Percentiles rank a stretch among this genome's conserved stretches.
Evolutionary conservation across 2,113 vertebrate species (phyloP).

Genomic region (Isichthys henryi): DNA sequence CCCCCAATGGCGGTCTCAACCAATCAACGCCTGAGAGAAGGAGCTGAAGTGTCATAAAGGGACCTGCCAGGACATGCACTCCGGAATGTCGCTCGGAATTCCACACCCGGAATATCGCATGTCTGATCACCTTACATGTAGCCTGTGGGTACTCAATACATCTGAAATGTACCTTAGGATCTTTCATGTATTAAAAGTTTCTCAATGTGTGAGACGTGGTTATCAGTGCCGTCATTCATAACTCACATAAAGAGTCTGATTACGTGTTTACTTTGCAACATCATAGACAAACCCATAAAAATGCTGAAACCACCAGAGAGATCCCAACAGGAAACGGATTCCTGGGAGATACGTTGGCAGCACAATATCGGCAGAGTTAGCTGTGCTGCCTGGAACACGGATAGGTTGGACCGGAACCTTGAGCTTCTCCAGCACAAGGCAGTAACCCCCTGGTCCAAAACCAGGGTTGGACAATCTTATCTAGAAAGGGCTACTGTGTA

Average conservation of each 20-base stretch:
- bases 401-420: background rate
- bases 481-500: too few species aligned
- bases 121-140: background rate
- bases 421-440: background rate
- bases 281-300: background rate
- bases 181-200: background rate
- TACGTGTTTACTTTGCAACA: background rate
- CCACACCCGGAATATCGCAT: background rate
- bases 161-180: background rate
- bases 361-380: background rate
- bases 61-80: conserved; percentile 9
- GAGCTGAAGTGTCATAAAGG: conserved; percentile 7
- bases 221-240: background rate
- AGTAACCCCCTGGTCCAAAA: background rate
- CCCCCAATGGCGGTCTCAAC: too few species aligned
- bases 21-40: conserved; percentile 1
- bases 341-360: background rate
- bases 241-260: background rate
- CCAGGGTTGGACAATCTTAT: too few species aligned
- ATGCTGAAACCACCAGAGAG: background rate
- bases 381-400: background rate
- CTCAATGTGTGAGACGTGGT: background rate
- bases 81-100: conserved; percentile 2
- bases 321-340: background rate
- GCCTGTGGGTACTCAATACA: background rate